phyloP scores from a whole-genome alignment of 1,140 invertebrate species.

The Lithobius niger region DNA sequence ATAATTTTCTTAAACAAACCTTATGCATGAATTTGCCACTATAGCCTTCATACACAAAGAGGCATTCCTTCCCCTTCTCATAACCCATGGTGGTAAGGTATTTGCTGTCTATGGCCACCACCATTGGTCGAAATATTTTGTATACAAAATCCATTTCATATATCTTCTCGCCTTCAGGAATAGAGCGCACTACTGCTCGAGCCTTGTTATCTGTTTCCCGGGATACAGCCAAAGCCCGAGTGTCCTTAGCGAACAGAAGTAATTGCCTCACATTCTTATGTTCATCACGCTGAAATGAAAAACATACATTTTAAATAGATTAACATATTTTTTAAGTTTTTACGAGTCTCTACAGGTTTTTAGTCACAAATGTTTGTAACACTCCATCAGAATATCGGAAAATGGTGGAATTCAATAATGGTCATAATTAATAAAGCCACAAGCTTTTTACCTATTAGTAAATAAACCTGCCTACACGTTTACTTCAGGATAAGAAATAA shows the following conservation, averaged over 20 bases:
- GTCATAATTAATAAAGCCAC: too few relatives aligned
- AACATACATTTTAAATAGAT: too few relatives aligned
- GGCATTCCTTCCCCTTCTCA: conserved; percentile 71
- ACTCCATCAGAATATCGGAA: too few relatives aligned
- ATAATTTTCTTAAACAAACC: too few relatives aligned
- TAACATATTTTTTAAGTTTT: too few relatives aligned
- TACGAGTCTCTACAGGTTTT: too few relatives aligned
- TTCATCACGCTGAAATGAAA: conserved; percentile 44
- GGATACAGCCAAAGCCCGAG: conserved; percentile 73
- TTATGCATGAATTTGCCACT: conserved; percentile 67
- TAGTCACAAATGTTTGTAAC: too few relatives aligned
- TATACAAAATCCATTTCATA: conserved; percentile 69
- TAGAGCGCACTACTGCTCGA: conserved; percentile 24
- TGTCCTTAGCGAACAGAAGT: conserved; percentile 64
- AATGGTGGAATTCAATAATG: too few relatives aligned
- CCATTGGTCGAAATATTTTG: conserved; percentile 52
- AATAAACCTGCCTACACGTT: too few relatives aligned
- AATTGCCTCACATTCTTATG: conserved; percentile 77
- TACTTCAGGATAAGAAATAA: too few relatives aligned
- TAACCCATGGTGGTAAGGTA: conserved; percentile 61
- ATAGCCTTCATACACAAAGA: conserved; percentile 69
- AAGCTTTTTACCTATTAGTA: too few relatives aligned
- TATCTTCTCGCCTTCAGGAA: conserved; percentile 49
- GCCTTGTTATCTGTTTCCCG: conserved; percentile 18
- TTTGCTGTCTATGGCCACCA: conserved; percentile 64